Conservation (phyloP, 2,888 invertebrate genomes). For the Saturnia japonica region DNA sequence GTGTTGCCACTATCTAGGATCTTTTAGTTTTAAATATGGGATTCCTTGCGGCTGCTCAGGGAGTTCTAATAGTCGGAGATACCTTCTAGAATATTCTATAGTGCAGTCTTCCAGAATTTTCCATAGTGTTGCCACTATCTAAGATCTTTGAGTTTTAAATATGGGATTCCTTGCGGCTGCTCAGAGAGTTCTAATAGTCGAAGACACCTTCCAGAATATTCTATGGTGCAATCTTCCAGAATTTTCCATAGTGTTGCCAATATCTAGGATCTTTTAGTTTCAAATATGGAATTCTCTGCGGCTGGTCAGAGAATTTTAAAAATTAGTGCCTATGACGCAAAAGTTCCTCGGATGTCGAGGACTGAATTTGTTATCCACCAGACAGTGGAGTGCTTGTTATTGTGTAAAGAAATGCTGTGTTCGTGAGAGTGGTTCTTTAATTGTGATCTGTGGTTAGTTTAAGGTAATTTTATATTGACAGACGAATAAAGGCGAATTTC, state of each 20-base stretch:
- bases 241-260: background rate
- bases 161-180: background rate
- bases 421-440: background rate
- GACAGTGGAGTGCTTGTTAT: conserved; percentile 4
- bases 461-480: background rate
- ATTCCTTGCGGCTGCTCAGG: background rate
- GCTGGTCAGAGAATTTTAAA: too few relatives aligned
- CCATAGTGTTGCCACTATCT: background rate
- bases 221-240: background rate
- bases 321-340: background rate
- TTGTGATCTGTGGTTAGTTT: background rate
- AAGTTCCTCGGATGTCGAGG: background rate
- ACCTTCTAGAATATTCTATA: conserved; percentile 1
- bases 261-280: background rate
- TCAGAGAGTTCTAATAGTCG: background rate
- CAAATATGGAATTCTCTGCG: background rate
- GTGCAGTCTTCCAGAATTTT: background rate
- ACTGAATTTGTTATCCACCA: conserved; percentile 3
- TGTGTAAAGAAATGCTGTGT: background rate
- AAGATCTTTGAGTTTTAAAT: too few relatives aligned
- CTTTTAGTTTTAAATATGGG: too few relatives aligned
- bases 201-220: background rate
- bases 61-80: background rate
- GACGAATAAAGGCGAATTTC: background rate
- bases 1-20: too few relatives aligned